phyloP scores from a whole-genome alignment of 2,888 invertebrate genomes.

The Stenolophus ochropezus region DNA sequence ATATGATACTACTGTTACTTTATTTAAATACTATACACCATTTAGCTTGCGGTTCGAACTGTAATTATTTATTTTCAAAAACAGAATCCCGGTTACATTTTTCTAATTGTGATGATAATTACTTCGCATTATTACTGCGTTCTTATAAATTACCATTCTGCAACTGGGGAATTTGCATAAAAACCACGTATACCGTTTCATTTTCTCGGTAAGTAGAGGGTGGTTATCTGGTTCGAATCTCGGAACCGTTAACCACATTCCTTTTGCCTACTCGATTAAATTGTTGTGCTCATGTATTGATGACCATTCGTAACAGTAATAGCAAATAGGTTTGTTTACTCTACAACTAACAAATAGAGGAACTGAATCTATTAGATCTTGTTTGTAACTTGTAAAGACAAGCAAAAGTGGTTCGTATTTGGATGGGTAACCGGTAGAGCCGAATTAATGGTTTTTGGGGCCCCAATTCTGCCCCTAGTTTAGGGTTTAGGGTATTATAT shows the following conservation, averaged over 20 bases:
- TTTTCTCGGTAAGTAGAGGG: slow-evolving; percentile 25
- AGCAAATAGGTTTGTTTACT: not conserved
- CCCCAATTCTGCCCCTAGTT: no score
- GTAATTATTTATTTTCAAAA: slow-evolving; percentile 15
- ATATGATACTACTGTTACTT: not conserved
- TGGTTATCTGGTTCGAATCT: slow-evolving; percentile 36
- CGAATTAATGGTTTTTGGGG: no score
- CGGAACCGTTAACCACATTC: not conserved
- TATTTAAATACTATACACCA: not conserved
- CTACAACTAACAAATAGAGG: no score
- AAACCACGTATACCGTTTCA: slow-evolving; percentile 38
- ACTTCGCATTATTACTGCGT: slow-evolving; percentile 2
- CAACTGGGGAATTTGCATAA: slow-evolving; percentile 22
- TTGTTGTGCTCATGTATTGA: not conserved
- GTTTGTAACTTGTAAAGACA: no score
- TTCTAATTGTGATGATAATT: slow-evolving; percentile 1
- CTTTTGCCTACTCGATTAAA: not conserved
- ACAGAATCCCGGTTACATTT: slow-evolving; percentile 2
- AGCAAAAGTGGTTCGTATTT: no score
- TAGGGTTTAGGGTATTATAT: no score
- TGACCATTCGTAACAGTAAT: not conserved
- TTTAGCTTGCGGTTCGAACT: not conserved
- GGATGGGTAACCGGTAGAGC: no score
- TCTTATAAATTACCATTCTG: slow-evolving; percentile 25
- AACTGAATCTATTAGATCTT: no score